Conservation (phyloP, 2,888 invertebrate genomes). For the Phortica okadai region DNA sequence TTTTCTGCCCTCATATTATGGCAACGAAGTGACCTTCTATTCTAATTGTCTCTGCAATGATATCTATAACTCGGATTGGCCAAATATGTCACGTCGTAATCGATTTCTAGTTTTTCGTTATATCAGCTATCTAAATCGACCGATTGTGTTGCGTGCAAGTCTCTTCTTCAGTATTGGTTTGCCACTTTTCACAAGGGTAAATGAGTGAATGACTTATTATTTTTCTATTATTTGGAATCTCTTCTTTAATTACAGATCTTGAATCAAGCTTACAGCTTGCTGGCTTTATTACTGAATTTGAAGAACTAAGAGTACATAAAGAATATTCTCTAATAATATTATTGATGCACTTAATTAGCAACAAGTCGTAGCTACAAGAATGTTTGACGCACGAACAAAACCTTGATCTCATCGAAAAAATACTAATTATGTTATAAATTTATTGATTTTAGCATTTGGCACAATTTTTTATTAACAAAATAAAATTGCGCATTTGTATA, state of each 20-base stretch:
- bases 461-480: too few relatives aligned
- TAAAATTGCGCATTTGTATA: too few relatives aligned
- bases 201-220: background rate
- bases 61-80: constrained; percentile 48
- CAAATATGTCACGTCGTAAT: constrained; percentile 49
- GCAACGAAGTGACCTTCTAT: constrained; percentile 46
- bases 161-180: constrained; percentile 46
- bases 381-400: too few relatives aligned
- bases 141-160: constrained; percentile 46
- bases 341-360: too few relatives aligned
- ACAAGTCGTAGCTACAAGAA: too few relatives aligned
- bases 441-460: too few relatives aligned
- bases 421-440: too few relatives aligned
- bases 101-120: constrained; percentile 44
- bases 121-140: constrained; percentile 51
- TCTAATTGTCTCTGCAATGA: constrained; percentile 39
- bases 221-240: background rate
- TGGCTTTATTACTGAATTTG: constrained; percentile 54
- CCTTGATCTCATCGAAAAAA: too few relatives aligned
- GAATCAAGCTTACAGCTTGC: constrained; percentile 56
- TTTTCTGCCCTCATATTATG: constrained; percentile 52
- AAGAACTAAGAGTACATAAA: constrained; percentile 22
- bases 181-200: constrained; percentile 49
- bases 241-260: constrained; percentile 46
- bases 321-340: too few relatives aligned